Base-by-base conservation (phyloP, 2,797 vertebrate species). In the Steatocranus sp. region DNA sequence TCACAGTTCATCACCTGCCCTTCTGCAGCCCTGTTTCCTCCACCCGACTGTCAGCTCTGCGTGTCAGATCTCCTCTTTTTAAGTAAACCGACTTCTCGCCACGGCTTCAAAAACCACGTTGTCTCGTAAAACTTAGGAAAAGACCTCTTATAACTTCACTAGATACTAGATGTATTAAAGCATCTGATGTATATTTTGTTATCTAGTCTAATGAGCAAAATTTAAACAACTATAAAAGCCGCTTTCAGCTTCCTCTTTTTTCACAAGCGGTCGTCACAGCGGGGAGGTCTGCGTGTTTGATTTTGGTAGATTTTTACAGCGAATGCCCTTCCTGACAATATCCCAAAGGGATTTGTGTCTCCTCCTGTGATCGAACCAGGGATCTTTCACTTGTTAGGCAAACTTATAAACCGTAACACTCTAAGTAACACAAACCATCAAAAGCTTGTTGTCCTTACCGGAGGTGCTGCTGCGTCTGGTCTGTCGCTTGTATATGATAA, bases 401-500 rank as follows among this genome's bases (percentile, higher is more conserved):
- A 66, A 66, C 54, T 23, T 23, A 20, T 10, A 66, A 41, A 38
- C n/a, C 1, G 11, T 63, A 38, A 66, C 8, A 66, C 61, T 66
- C 12, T 15, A 23, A 38, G 54, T 51, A 3, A 27, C 4, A 27
- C 7, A 3, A 46, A 51, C 23, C 10, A 46, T 17, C 6, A 20
- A 5, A 5, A 8, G 9, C 32, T 14, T 5, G 53, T 4, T 2
- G 53, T 7, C 2, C 48, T 87, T 87, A 96, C 95, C 95, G 25
- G 92, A 32, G 32, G 18, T 68, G 25, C 36, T 86, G 43, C 58
- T 68, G 77, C 4, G 53, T 25, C 88, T 83, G 23, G 2, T 78
- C 58, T 92, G 91, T 15, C 75, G 75, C 87, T 75, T 95, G 89
- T 85, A 96, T 20, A 96, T 91, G 83, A 95, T 46, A 53, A 93